Percentiles rank a stretch among this genome's conserved stretches.
phyloP scores from a whole-genome alignment of 1,140 invertebrate genomes.

The Pogonognathellus flavescens region DNA sequence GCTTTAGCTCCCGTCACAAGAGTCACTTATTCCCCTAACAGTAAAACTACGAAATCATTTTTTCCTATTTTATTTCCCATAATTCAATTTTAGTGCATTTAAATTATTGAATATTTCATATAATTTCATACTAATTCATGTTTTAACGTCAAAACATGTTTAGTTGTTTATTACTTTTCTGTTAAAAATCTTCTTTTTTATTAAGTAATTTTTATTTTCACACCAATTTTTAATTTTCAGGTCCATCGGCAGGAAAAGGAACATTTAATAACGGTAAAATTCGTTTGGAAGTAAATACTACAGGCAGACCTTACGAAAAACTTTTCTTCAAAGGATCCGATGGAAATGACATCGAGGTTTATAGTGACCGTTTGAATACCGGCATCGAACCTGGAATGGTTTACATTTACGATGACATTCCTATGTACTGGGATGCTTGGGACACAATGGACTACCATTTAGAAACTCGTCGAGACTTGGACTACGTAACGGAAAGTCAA shows the following conservation, averaged over 20 bases:
- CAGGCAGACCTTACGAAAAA: slow-evolving; percentile 60
- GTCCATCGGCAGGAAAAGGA: neutral
- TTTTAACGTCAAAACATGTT: no score
- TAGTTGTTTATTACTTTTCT: no score
- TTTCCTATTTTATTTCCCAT: no score
- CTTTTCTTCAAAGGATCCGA: slow-evolving; percentile 53
- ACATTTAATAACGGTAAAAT: slow-evolving; percentile 57
- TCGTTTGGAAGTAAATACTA: slow-evolving; percentile 47
- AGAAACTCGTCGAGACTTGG: slow-evolving; percentile 70
- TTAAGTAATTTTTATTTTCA: no score
- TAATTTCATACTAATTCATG: no score
- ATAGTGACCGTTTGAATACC: slow-evolving; percentile 60
- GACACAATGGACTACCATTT: no score
- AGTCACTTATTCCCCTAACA: slow-evolving; percentile 52
- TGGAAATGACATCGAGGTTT: slow-evolving; percentile 50
- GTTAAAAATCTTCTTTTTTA: no score
- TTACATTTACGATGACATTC: slow-evolving; percentile 74
- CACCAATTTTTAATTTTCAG: neutral
- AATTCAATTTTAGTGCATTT: no score
- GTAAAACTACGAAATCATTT: neutral
- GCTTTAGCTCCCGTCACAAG: slow-evolving; percentile 49
- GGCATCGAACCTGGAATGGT: slow-evolving; percentile 58
- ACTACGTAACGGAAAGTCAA: slow-evolving; percentile 17
- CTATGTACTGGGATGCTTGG: slow-evolving; percentile 76
- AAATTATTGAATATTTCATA: no score